Evolutionary conservation across 2,797 vertebrate species (phyloP), one percentile per base, ranked within the genome.

Genomic region (Allobates femoralis): DNA sequence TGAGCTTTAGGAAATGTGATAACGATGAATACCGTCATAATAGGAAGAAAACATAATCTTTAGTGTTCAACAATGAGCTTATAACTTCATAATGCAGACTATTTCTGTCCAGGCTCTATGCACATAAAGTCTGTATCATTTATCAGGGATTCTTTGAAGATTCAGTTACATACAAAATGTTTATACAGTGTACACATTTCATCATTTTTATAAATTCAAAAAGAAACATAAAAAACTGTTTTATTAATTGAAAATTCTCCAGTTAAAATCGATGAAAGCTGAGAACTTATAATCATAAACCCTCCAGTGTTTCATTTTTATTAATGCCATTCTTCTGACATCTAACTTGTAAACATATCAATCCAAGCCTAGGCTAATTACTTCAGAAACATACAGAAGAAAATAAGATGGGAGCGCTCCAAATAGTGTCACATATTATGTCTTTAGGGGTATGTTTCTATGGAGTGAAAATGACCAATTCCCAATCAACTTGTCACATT

Each of bases 321-420:
- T 81, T 71, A 82, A 82, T 82, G 30, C 5, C 14, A 56, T 50
- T 55, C 64, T 55, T 71, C 56, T 71, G 80, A 82, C 80, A 71
- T 66, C 64, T 71, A 81, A 11, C 51, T 85, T 79, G 76, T 85
- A 79, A 79, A 79, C 83, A 85, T 85, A 85, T 85, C 74, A 62
- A 67, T 85, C 53, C 53, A 80, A 58, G 23, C 19, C 60, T 34
- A 3, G 6, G 76, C 75, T 85, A 85, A 85, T 79, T 79, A 79
- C 51, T 71, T 79, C 64, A 58, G 60, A 71, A 69, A 79, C 11
- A 60, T 62, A 79, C 34, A 55, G 75, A 71, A 58, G 56, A 66
- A 84, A 76, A 79, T 46, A 50, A 46, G 37, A 79, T 51, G 19
- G 64, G 66, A 85, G 32, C 16, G 41, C 32, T 60, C 84, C 76